phyloP scores from a whole-genome alignment of 2,113 vertebrate genomes.

The Cariama cristata region DNA sequence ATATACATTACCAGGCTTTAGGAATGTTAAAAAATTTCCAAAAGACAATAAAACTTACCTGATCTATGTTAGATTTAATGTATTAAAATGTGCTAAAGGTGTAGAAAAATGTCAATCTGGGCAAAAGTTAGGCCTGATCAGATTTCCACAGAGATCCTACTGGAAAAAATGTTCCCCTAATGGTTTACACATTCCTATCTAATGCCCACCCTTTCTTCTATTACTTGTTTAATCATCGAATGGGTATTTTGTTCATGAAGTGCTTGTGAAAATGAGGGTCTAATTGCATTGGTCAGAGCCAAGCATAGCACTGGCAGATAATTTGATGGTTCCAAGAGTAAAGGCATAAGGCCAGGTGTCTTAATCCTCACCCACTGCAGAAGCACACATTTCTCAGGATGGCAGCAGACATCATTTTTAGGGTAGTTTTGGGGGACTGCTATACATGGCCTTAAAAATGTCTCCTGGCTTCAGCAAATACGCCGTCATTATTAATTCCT shows the following conservation, averaged over 20 bases:
- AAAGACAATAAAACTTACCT: constrained; percentile 71
- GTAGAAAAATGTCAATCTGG: constrained; percentile 76
- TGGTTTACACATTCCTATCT: constrained; percentile 79
- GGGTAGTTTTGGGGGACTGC: background rate
- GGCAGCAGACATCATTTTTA: constrained; percentile 47
- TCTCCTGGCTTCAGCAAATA: background rate
- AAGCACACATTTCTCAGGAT: constrained; percentile 41
- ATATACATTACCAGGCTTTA: background rate
- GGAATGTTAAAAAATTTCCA: constrained; percentile 25
- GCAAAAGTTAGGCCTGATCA: constrained; percentile 75
- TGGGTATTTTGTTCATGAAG: constrained; percentile 65
- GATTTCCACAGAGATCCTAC: constrained; percentile 77
- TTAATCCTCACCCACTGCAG: constrained; percentile 61
- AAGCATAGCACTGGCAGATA: constrained; percentile 70
- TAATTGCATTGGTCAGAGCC: constrained; percentile 60
- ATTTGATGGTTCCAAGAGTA: constrained; percentile 64
- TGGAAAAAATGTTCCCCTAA: constrained; percentile 76
- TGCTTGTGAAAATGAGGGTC: constrained; percentile 64
- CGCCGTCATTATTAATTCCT: background rate
- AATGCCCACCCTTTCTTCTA: constrained; percentile 74
- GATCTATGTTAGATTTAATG: constrained; percentile 72
- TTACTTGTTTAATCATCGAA: constrained; percentile 63
- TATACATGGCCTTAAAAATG: background rate
- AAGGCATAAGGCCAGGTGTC: constrained; percentile 54
- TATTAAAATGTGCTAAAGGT: constrained; percentile 77